Conservation (phyloP, 2,888 invertebrate species). For the Platycheirus albimanus region DNA sequence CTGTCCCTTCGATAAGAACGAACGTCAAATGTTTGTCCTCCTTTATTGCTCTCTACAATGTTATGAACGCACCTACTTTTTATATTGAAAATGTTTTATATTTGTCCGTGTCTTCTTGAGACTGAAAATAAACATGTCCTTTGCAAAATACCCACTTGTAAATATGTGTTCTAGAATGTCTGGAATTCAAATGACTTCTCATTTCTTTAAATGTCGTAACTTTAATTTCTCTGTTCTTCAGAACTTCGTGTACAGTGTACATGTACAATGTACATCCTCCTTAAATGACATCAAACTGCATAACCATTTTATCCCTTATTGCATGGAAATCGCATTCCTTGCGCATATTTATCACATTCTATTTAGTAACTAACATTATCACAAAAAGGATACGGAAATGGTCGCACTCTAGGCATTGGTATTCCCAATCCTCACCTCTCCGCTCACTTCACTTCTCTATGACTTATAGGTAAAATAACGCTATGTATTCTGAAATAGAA, state of each 20-base stretch:
- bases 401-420: constrained; percentile 43
- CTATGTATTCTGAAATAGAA: not conserved
- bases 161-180: not conserved
- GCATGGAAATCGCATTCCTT: constrained; percentile 26
- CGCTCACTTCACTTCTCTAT: not conserved
- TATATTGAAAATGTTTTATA: too few relatives aligned
- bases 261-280: not conserved
- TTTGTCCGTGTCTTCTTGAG: constrained; percentile 6
- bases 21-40: too few relatives aligned
- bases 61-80: too few relatives aligned
- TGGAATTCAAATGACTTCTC: not conserved
- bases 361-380: constrained; percentile 38
- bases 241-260: too few relatives aligned
- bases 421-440: not conserved
- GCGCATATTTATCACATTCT: constrained; percentile 56
- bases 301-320: constrained; percentile 1
- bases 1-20: too few relatives aligned
- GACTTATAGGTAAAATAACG: not conserved
- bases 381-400: constrained; percentile 65
- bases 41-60: too few relatives aligned
- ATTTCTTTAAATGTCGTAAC: not conserved
- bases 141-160: too few relatives aligned
- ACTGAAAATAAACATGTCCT: not conserved
- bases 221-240: not conserved
- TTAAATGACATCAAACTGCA: constrained; percentile 31